Percentiles rank a stretch among this genome's conserved stretches.
phyloP scores from a whole-genome alignment of 2,113 vertebrate genomes.

The Isichthys henryi region DNA sequence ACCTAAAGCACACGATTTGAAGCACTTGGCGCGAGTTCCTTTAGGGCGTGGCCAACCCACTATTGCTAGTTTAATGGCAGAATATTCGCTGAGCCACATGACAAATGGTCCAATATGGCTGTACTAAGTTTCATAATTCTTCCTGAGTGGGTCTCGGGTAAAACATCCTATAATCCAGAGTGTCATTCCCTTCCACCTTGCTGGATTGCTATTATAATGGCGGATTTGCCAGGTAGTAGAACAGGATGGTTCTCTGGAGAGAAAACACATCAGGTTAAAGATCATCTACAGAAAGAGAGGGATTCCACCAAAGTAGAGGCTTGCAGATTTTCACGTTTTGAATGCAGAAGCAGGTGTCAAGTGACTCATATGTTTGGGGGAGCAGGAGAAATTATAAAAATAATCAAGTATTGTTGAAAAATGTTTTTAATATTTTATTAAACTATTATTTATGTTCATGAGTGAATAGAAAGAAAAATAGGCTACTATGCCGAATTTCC shows the following conservation, averaged over 20 bases:
- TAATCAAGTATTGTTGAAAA: background rate
- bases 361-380: background rate
- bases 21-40: background rate
- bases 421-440: background rate
- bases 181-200: background rate
- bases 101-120: background rate
- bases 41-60: background rate
- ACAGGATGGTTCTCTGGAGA: too few relatives aligned
- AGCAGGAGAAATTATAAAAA: background rate
- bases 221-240: background rate
- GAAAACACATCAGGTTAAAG: too few relatives aligned
- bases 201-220: background rate
- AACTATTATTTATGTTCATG: background rate
- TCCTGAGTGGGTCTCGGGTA: background rate
- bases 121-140: background rate
- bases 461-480: background rate
- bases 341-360: background rate
- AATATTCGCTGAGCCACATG: background rate
- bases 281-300: background rate
- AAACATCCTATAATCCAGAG: background rate
- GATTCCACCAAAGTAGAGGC: background rate
- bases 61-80: background rate
- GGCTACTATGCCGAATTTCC: background rate
- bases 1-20: background rate
- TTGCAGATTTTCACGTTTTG: background rate